phyloP scores from a whole-genome alignment of 2,888 invertebrate species.

The Xestia sexstrigata region DNA sequence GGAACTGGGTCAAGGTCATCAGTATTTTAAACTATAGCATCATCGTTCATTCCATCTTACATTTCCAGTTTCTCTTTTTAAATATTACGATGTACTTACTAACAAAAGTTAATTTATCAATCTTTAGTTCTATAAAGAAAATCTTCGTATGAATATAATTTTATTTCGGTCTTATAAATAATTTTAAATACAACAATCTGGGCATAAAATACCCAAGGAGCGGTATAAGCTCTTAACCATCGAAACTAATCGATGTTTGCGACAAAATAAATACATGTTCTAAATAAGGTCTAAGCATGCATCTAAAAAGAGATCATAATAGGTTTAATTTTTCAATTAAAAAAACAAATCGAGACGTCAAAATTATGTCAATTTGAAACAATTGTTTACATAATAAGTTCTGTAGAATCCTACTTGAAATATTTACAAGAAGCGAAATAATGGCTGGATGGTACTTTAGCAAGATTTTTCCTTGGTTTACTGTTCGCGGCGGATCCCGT shows the following conservation, averaged over 20 bases:
- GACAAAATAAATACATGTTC: conserved; percentile 9
- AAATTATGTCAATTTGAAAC: conserved; percentile 50
- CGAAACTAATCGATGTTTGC: conserved; percentile 13
- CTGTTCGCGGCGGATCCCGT: conserved; percentile 72
- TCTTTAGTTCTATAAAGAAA: conserved; percentile 12
- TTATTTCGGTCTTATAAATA: not conserved
- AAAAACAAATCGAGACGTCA: conserved; percentile 53
- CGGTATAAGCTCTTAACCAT: conserved; percentile 24
- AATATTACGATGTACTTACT: conserved; percentile 54
- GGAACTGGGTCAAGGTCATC: conserved; percentile 93
- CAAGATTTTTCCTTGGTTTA: conserved; percentile 74
- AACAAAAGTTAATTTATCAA: conserved; percentile 22
- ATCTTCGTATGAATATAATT: conserved; percentile 1
- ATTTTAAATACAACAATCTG: not conserved
- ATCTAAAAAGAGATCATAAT: conserved; percentile 46
- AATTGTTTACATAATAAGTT: conserved; percentile 59
- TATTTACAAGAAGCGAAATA: conserved; percentile 33
- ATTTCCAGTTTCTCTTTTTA: conserved; percentile 71
- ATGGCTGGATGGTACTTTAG: conserved; percentile 80
- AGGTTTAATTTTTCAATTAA: conserved; percentile 23
- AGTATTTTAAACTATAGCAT: conserved; percentile 80
- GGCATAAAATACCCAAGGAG: conserved; percentile 13
- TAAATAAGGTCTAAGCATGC: conserved; percentile 39
- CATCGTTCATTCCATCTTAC: conserved; percentile 86
- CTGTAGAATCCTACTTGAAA: conserved; percentile 27